Evolutionary conservation across 2,888 invertebrate genomes (phyloP), one percentile per base, ranked within the genome.

Genomic region (Itoplectis maculator): DNA sequence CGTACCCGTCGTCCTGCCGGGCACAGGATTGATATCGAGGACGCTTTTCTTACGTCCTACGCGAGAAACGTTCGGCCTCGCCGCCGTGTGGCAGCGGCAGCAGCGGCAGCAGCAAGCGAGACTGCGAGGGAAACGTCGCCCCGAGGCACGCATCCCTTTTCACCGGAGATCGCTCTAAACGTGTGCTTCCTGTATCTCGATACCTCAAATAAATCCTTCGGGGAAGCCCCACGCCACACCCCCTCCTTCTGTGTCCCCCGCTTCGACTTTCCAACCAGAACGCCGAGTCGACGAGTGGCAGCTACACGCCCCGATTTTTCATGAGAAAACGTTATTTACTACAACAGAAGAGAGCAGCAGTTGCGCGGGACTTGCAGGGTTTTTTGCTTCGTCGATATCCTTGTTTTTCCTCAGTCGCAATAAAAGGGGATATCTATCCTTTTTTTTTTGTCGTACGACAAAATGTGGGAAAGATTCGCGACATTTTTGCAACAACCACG

Each of bases 1-100:
- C 81, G 86, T 86, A 83, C 75, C 75, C 73, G 81, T 80, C 83
- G 79, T 80, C 56, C 77, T 70, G 45, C 86, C 70, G 51, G 79
- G 74, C 51, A n/a, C 80, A 74, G 86, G 86, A 88, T 88, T 87
- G 87, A 89, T 88, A 87, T 86, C 86, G 83, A 81, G 84, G 81
- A 85, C 84, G 85, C 84, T 88, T 88, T 87, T 88, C 86, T 82
- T 77, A 74, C 73, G 70, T 79, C 65, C 70, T 20, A 49, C 45
- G 59, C 69, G 73, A 69, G 61, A 61, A 20, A 61, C 45, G 45
- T 61, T 49, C 59, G 47, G 51, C 35, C n/a, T 56, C 76, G 5
- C 29, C 61, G 56, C 66, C n/a, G n/a, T n/a, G n/a, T n/a, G n/a
- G n/a, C n/a, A n/a, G n/a, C n/a, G n/a, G n/a, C n/a, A n/a, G n/a